These are phyloP conservation scores for Pelobates cultripes DNA, from an alignment of 2,797 vertebrate species.

Conservation along the genomic window DNA sequence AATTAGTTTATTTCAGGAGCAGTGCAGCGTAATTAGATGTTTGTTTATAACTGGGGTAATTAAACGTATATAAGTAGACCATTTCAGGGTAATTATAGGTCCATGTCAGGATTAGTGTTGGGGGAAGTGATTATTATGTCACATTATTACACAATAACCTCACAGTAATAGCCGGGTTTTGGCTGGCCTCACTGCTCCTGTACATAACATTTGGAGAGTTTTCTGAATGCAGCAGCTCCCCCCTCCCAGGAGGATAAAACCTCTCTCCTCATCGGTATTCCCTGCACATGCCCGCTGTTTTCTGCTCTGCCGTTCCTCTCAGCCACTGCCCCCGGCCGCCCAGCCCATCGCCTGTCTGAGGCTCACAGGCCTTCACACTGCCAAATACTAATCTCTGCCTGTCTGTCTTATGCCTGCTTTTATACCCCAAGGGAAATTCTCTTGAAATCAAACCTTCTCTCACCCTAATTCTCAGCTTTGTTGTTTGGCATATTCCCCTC, in stretches of 20 bases:
- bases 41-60: not conserved
- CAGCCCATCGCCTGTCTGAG: slow-evolving; percentile 39
- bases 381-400: slow-evolving; percentile 38
- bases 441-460: slow-evolving; percentile 8
- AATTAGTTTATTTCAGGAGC: not conserved
- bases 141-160: slow-evolving; percentile 27
- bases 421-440: not conserved
- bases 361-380: slow-evolving; percentile 22
- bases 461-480: not conserved
- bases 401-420: slow-evolving; percentile 25
- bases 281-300: slow-evolving; percentile 28
- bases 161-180: slow-evolving; percentile 12
- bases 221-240: slow-evolving; percentile 46
- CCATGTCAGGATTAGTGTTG: not conserved
- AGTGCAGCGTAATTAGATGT: not conserved
- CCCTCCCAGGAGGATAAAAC: slow-evolving; percentile 44
- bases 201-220: slow-evolving; percentile 47
- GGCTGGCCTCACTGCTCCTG: slow-evolving; percentile 14
- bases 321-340: slow-evolving; percentile 37
- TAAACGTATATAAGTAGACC: not conserved
- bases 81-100: slow-evolving; percentile 10
- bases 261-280: slow-evolving; percentile 48
- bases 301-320: slow-evolving; percentile 17
- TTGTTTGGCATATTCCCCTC: not conserved
- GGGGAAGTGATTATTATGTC: slow-evolving; percentile 9